These are phyloP conservation scores for Eugnorisma glareosa DNA, from an alignment of 2,888 invertebrate species.

Conservation along the genomic window DNA sequence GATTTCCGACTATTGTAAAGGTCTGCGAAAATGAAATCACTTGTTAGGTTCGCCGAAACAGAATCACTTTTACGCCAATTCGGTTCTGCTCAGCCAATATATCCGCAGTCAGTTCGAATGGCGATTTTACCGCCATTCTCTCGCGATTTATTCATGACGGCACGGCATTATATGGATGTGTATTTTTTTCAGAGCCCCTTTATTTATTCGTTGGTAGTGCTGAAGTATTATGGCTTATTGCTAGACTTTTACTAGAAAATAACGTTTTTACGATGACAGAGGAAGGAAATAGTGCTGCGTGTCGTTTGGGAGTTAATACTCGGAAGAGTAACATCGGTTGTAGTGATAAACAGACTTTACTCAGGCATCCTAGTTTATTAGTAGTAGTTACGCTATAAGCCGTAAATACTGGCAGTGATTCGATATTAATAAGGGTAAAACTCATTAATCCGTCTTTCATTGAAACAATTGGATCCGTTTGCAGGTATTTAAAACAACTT, in stretches of 20 bases:
- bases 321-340: conserved; percentile 28
- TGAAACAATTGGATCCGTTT: not conserved
- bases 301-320: conserved; percentile 44
- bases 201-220: conserved; percentile 57
- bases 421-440: not conserved
- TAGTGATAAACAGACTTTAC: conserved; percentile 37
- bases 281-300: conserved; percentile 54
- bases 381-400: not conserved
- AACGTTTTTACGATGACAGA: conserved; percentile 56
- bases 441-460: not conserved
- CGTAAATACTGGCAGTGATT: not conserved
- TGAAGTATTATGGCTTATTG: conserved; percentile 63
- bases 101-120: conserved; percentile 72
- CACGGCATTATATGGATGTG: conserved; percentile 55
- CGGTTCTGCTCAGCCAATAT: conserved; percentile 75
- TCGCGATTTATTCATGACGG: conserved; percentile 66
- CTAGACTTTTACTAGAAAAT: conserved; percentile 59
- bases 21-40: conserved; percentile 81
- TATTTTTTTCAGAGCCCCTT: conserved; percentile 56
- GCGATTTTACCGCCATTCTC: conserved; percentile 69
- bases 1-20: conserved; percentile 84
- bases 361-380: conserved; percentile 32
- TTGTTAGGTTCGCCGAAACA: conserved; percentile 79
- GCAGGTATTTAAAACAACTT: not conserved
- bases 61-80: conserved; percentile 84